Base-by-base conservation (phyloP, 1,140 invertebrate species). In the fruit fly (Drosophila melanogaster) region DNA sequence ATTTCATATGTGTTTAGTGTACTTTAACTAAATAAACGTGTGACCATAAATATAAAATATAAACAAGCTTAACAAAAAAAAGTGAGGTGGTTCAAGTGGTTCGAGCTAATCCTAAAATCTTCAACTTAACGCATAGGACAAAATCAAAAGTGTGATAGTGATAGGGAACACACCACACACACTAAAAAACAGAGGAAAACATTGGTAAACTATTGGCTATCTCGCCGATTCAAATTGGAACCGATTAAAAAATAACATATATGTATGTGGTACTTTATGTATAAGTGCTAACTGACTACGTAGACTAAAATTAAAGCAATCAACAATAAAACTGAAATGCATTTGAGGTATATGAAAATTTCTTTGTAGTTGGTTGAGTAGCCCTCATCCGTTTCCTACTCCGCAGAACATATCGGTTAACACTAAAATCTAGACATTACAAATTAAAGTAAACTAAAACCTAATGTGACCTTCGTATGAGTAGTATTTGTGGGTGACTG, bases 341-440 rank as follows among this genome's bases (percentile, higher is more conserved):
- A 89, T 91, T 72, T 91, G 90, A 91, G 90, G 90, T 91, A 91
- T 91, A 91, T 91, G 79, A 90, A 91, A 91, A 89, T 91, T 91
- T 90, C 81, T 91, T 91, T 90, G 78, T 90, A 89, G 90, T 91
- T 87, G 81, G 77, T 89, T 89, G 84, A 89, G 84, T 89, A 85
- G 76, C 65, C 44, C 26, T 33, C 46, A 14, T 47, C 30, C 66
- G 24, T 70, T 41, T 49, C 66, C 30, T 70, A 70, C 66, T 70
- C 66, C 22, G 64, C 66, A 35, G 66, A 70, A 70, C 66, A 56
- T 67, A 57, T 53, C 55, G 38, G 40, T 70, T 65, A 59, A 74
- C 19, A 64, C 47, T 90, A 79, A 41, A 53, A 46, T 43, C 71
- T 72, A 74, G 56, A 24, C 24, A 38, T 30, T 61, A 57, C 51